phyloP scores from a whole-genome alignment of 2,888 invertebrate genomes.

The Agapostemon virescens region DNA sequence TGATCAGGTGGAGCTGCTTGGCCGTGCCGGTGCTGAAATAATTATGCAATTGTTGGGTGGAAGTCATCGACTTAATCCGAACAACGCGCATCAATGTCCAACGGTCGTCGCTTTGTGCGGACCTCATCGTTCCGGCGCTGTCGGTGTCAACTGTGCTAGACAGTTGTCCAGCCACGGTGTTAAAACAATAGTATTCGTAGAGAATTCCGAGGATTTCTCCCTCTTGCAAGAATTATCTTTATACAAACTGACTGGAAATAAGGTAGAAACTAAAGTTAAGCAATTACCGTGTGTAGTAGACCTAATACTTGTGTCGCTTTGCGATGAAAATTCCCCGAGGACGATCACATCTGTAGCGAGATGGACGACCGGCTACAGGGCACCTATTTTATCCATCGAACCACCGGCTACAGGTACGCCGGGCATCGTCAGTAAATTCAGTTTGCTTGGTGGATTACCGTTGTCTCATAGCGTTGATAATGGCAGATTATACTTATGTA shows the following conservation, averaged over 20 bases:
- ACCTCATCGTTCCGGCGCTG: conserved; percentile 85
- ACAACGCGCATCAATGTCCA: conserved; percentile 94
- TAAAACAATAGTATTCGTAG: conserved; percentile 84
- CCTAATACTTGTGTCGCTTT: conserved; percentile 83
- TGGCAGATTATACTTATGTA: conserved; percentile 91
- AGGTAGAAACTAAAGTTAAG: conserved; percentile 82
- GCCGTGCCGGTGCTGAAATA: conserved; percentile 92
- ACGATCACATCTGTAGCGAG: conserved; percentile 82
- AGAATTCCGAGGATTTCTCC: conserved; percentile 80
- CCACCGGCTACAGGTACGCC: conserved; percentile 87
- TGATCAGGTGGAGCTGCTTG: conserved; percentile 86
- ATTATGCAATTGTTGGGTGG: conserved; percentile 92
- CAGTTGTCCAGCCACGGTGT: conserved; percentile 92
- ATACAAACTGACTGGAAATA: conserved; percentile 85
- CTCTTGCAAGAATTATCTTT: conserved; percentile 85
- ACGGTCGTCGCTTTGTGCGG: conserved; percentile 89
- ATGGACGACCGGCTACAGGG: conserved; percentile 87
- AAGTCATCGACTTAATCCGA: conserved; percentile 90
- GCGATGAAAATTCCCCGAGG: conserved; percentile 80
- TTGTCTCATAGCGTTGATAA: conserved; percentile 84
- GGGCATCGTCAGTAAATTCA: conserved; percentile 85
- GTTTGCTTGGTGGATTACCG: conserved; percentile 87
- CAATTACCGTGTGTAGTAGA: conserved; percentile 82
- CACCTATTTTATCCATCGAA: conserved; percentile 89
- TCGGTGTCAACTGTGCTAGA: conserved; percentile 88